Base-by-base conservation (phyloP, 1,140 invertebrate genomes). In the Scaptomyza pallida region DNA sequence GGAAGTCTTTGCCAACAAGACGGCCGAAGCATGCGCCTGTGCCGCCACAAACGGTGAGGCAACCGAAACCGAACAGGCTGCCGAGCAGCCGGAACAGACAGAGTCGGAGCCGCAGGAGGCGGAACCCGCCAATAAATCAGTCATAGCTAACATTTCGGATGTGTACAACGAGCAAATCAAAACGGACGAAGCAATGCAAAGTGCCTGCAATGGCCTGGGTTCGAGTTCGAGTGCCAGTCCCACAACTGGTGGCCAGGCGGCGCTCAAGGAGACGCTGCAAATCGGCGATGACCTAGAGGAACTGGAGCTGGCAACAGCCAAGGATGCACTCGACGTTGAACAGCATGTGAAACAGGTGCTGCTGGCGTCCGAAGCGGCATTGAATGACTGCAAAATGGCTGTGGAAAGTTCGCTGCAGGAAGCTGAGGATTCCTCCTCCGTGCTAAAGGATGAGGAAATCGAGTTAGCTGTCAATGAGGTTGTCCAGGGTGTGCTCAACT, bases 331-430 rank as follows among this genome's bases (percentile, higher is more conserved):
- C 13, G 83, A 89, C 60, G 93, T 93, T 6, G 92, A 93, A 69
- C 93, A 94, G 44, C 93, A 94, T 70, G 93, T 94, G 60, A 92
- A 93, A 56, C 93, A 94, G 57, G 94, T 93, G 55, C 80, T 94
- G 6, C 90, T 93, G 15, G 93, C 92, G 65, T 94, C 92, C 8
- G 94, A 95, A 54, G 93, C 93, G 72, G 91, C 93, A 3, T 62
- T 94, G 10, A 90, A 92, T 33, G 86, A 92, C 26, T 92, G 92
- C 67, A 91, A 91, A 63, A 54, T 89, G 63, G 65, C 68, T 4
- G 78, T 85, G 4, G 91, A 92, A 40, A 89, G 90, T 52, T 72
- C 60, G 1, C 13, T 90, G 33, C 78, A 90, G 13, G 92, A 92
- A 85, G 33, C 33, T 0, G 33, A 37, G 33, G 92, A 92, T 82